Evolutionary conservation across 2,797 vertebrate genomes (phyloP).

Genomic region (Onychomys torridus): DNA sequence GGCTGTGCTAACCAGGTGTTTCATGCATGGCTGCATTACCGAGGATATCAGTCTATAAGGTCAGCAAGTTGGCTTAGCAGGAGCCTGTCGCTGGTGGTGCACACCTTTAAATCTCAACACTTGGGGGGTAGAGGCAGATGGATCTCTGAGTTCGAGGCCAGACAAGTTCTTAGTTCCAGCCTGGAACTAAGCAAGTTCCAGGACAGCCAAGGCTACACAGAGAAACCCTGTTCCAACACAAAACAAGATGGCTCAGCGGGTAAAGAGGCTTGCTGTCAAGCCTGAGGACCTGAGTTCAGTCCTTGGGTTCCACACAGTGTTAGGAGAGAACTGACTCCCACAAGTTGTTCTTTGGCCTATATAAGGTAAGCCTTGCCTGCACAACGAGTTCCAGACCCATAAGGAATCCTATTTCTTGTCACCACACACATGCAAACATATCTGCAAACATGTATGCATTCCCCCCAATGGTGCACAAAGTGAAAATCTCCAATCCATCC

Average conservation of each 20-base stretch:
- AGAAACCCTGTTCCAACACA: not conserved
- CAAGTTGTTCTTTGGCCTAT: not conserved
- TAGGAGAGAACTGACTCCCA: not conserved
- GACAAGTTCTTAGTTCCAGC: too few species aligned
- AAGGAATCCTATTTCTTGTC: not conserved
- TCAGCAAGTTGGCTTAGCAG: not conserved
- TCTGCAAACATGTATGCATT: not conserved
- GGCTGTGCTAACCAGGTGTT: not conserved
- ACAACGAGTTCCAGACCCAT: not conserved
- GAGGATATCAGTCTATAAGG: not conserved
- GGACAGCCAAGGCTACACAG: not conserved
- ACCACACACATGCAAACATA: rapidly evolving
- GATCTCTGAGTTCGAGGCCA: not conserved
- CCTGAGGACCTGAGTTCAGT: not conserved
- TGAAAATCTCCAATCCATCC: not conserved
- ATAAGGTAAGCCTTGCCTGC: not conserved
- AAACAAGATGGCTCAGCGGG: not conserved
- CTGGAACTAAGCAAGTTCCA: not conserved
- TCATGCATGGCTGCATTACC: not conserved
- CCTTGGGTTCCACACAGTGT: not conserved
- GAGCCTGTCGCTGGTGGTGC: not conserved
- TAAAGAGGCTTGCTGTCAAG: not conserved
- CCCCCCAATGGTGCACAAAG: not conserved
- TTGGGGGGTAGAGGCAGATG: not conserved
- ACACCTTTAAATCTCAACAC: not conserved